Evolutionary conservation across 2,888 invertebrate species (phyloP).

Genomic region (Barypeithes pellucidus): DNA sequence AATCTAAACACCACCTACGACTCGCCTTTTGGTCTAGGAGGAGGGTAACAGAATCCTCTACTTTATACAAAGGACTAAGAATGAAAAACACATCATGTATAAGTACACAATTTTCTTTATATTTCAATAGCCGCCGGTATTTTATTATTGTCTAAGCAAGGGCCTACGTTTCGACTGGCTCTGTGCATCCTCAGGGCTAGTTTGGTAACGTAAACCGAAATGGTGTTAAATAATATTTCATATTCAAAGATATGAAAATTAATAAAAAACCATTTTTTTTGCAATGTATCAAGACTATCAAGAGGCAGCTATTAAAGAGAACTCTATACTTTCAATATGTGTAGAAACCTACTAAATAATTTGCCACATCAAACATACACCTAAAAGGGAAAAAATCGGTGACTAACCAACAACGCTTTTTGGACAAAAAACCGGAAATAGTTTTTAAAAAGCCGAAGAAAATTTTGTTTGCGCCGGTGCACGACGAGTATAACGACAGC

Average conservation of each 20-base stretch:
- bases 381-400: neutral
- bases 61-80: constrained; percentile 9
- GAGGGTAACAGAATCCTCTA: neutral
- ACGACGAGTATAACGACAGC: neutral
- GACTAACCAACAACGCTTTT: neutral
- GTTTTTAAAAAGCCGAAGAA: constrained; percentile 11
- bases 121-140: too few species aligned
- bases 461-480: neutral
- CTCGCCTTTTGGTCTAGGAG: neutral
- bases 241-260: too few species aligned
- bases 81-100: neutral
- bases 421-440: neutral
- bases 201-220: too few species aligned
- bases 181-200: too few species aligned
- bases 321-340: too few species aligned
- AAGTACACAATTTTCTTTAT: neutral
- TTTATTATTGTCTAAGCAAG: too few species aligned
- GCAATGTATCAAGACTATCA: too few species aligned
- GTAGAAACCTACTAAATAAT: neutral
- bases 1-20: neutral
- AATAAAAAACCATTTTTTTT: too few species aligned
- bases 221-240: too few species aligned
- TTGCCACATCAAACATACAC: neutral
- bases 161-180: too few species aligned
- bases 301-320: too few species aligned